Conservation (phyloP, 1,140 invertebrate species). For the Apis florea region DNA sequence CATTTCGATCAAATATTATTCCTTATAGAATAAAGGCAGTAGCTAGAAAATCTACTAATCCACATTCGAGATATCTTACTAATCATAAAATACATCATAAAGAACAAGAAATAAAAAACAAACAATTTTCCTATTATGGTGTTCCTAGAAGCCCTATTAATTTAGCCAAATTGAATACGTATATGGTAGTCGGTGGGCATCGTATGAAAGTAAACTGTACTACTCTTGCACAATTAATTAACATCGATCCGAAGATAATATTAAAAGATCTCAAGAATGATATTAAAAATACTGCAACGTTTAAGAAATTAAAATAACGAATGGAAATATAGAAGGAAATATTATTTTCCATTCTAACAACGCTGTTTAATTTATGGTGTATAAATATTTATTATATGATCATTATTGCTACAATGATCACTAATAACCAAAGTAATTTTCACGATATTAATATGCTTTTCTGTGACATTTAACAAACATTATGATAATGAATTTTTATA, state of each 20-base stretch:
- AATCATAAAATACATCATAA: constrained; percentile 14
- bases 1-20: neutral
- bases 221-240: constrained; percentile 69
- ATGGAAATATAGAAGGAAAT: neutral
- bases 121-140: constrained; percentile 69
- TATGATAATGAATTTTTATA: constrained; percentile 24
- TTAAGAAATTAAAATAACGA: constrained; percentile 39
- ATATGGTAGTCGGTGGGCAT: constrained; percentile 72
- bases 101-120: neutral
- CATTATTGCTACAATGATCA: neutral
- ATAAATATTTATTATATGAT: constrained; percentile 7
- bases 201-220: constrained; percentile 73
- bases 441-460: constrained; percentile 10
- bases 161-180: constrained; percentile 67
- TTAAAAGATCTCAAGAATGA: constrained; percentile 60
- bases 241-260: constrained; percentile 72
- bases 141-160: constrained; percentile 62
- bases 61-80: constrained; percentile 62
- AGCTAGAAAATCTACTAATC: constrained; percentile 76
- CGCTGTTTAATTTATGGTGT: neutral
- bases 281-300: neutral
- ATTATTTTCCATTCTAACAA: neutral
- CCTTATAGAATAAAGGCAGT: constrained; percentile 67
- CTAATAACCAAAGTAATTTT: constrained; percentile 21
- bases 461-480: neutral